Evolutionary conservation across 1,140 invertebrate genomes (phyloP).

Genomic region (Drosophila simulans): DNA sequence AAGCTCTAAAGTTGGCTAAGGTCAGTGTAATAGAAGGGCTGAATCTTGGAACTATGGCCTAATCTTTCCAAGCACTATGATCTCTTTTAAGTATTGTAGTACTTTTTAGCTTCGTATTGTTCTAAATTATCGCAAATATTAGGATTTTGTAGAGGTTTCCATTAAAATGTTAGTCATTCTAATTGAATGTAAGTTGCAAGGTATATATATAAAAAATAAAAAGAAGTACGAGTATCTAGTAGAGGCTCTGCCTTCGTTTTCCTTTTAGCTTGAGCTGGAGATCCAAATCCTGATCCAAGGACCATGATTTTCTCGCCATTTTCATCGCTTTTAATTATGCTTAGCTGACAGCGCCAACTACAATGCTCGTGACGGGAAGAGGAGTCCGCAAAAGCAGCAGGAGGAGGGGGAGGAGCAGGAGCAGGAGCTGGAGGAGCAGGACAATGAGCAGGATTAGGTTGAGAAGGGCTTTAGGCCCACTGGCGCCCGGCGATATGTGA

Average conservation of each 20-base stretch:
- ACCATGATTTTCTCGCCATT: conserved; percentile 26
- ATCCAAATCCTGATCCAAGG: conserved; percentile 1
- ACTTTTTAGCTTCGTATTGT: too few species aligned
- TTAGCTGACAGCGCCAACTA: conserved; percentile 63
- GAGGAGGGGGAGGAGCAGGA: conserved; percentile 1
- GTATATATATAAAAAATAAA: too few species aligned
- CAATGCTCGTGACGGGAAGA: conserved; percentile 18
- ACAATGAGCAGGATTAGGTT: conserved; percentile 39
- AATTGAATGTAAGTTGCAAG: too few species aligned
- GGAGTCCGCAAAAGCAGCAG: not conserved
- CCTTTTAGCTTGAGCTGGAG: not conserved
- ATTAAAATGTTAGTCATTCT: too few species aligned
- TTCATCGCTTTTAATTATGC: conserved; percentile 72
- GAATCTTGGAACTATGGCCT: not conserved
- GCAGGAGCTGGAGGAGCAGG: conserved; percentile 7
- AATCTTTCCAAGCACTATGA: not conserved
- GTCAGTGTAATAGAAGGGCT: not conserved
- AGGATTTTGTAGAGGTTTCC: too few species aligned
- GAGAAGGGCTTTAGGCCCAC: conserved; percentile 48
- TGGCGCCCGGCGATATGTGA: conserved; percentile 75
- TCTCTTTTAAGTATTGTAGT: too few species aligned
- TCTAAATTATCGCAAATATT: too few species aligned
- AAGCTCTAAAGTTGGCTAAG: not conserved
- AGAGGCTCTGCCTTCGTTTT: too few species aligned
- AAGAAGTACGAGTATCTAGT: too few species aligned